Percentiles rank a stretch among this genome's conserved stretches.
These are phyloP conservation scores for Microchirus variegatus DNA, from an alignment of 2,797 vertebrate genomes.

Conservation along the genomic window DNA sequence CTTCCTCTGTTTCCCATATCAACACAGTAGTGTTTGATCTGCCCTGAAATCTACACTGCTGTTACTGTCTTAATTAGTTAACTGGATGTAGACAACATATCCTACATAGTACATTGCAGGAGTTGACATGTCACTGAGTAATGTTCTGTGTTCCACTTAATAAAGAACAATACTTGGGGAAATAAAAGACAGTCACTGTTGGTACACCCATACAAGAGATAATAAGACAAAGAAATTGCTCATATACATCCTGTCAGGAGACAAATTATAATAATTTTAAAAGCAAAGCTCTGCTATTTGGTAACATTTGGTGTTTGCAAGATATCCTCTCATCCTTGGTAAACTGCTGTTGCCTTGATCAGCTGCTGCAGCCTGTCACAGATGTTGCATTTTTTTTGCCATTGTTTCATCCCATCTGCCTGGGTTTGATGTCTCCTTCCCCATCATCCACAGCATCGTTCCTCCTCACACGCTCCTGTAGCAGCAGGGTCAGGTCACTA, in stretches of 20 bases:
- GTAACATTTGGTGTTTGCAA: constrained; percentile 72
- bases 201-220: constrained; percentile 43
- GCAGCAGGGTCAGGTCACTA: constrained; percentile 64
- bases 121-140: constrained; percentile 67
- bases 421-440: constrained; percentile 64
- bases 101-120: constrained; percentile 66
- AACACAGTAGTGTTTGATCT: constrained; percentile 74
- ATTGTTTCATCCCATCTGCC: constrained; percentile 75
- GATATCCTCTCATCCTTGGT: constrained; percentile 55
- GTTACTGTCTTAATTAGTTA: constrained; percentile 78
- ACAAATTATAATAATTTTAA: constrained; percentile 66
- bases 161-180: constrained; percentile 63
- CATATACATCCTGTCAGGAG: constrained; percentile 58
- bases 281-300: constrained; percentile 66
- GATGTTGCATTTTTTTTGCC: constrained; percentile 34
- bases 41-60: constrained; percentile 67
- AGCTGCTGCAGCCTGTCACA: constrained; percentile 62
- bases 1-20: constrained; percentile 75
- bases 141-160: constrained; percentile 66
- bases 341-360: constrained; percentile 68
- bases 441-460: constrained; percentile 28
- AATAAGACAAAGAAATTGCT: constrained; percentile 55
- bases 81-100: constrained; percentile 71
- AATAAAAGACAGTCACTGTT: constrained; percentile 58
- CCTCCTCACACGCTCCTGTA: constrained; percentile 44